Evolutionary conservation across 1,140 invertebrate genomes (phyloP).

Genomic region (Oppia nitens): DNA sequence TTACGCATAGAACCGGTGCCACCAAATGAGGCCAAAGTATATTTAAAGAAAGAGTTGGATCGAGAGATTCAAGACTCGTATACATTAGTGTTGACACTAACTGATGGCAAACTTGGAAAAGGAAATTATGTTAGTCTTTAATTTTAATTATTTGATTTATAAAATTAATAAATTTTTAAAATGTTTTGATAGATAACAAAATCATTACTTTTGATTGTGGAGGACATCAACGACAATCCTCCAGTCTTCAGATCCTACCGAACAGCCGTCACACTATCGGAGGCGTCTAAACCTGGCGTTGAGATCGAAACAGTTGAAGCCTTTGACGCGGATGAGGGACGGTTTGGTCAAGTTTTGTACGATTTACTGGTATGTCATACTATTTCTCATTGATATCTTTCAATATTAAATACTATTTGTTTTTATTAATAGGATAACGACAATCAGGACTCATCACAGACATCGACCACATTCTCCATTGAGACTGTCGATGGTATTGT

Average conservation of each 20-base stretch:
- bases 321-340: slow-evolving; percentile 69
- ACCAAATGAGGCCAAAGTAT: slow-evolving; percentile 63
- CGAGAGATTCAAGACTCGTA: slow-evolving; percentile 73
- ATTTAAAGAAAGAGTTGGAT: slow-evolving; percentile 71
- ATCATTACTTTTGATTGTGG: slow-evolving; percentile 51
- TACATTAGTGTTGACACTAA: slow-evolving; percentile 65
- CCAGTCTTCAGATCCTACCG: slow-evolving; percentile 71
- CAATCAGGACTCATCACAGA: not conserved
- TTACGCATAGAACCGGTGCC: slow-evolving; percentile 51
- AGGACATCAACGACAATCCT: slow-evolving; percentile 70
- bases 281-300: slow-evolving; percentile 42
- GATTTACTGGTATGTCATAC: slow-evolving; percentile 20
- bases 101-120: slow-evolving; percentile 65
- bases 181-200: slow-evolving; percentile 39
- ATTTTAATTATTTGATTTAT: not conserved
- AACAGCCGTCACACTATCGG: slow-evolving; percentile 42
- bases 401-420: not conserved
- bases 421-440: not conserved
- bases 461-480: slow-evolving; percentile 46
- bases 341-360: slow-evolving; percentile 60
- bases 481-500: slow-evolving; percentile 47
- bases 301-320: slow-evolving; percentile 65
- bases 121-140: slow-evolving; percentile 51
- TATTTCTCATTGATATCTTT: not conserved
- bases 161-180: not conserved